Evolutionary conservation across 2,797 vertebrate genomes (phyloP).

Genomic region (Halcyon badia): DNA sequence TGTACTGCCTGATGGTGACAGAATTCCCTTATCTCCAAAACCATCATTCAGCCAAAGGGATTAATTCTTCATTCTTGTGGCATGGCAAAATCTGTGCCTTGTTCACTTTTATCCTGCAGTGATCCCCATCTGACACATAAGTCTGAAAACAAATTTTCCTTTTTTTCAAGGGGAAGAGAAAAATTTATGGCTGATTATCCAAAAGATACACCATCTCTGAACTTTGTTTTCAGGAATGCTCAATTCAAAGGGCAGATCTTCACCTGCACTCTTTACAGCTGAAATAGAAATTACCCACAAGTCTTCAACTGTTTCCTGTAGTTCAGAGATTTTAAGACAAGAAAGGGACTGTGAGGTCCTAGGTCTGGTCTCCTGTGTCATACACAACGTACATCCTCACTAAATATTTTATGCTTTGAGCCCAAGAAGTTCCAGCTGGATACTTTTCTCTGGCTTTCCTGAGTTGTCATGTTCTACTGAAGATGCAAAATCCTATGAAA

Average conservation of each 20-base stretch:
- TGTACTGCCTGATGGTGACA: background rate
- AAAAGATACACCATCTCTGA: background rate
- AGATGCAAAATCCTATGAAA: background rate
- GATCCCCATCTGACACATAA: background rate
- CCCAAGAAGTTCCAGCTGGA: background rate
- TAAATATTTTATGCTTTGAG: background rate
- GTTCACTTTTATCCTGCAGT: background rate
- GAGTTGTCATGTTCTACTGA: background rate
- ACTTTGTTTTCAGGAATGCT: background rate
- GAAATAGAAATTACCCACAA: background rate
- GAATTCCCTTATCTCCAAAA: background rate
- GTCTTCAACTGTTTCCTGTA: background rate
- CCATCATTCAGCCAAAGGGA: background rate
- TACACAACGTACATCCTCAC: background rate
- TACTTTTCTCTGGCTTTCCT: background rate
- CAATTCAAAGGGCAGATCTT: background rate
- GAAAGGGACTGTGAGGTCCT: background rate
- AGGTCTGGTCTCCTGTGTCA: background rate
- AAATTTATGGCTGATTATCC: background rate
- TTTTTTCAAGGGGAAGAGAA: background rate
- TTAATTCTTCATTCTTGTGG: slow-evolving; percentile 1
- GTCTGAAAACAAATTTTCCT: background rate
- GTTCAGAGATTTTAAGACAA: background rate
- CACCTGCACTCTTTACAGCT: background rate
- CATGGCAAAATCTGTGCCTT: background rate